Base-by-base conservation (phyloP, 1,140 invertebrate species). In the Cyphomyrmex costatus region DNA sequence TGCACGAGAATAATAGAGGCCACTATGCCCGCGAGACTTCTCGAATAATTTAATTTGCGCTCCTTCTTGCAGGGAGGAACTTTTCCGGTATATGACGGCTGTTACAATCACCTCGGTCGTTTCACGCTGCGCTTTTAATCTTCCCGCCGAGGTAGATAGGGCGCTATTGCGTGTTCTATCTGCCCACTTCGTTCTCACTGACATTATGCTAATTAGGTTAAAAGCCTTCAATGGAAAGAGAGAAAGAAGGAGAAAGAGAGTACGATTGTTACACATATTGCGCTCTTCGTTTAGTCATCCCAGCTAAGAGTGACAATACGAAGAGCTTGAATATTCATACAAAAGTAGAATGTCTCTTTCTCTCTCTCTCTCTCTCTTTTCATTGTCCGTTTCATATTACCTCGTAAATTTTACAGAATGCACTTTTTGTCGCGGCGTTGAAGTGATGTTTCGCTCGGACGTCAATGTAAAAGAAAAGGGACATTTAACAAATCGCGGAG, bases 121-220 rank as follows among this genome's bases (percentile, higher is more conserved):
- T 63, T 78, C 16, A 63, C 36, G 61, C 51, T 68, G 30, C 46
- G 42, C 65, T 80, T 80, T 80, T 80, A 70, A 80, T 80, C 46
- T 80, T 53, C n/a, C 21, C 49, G 12, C 16, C 46, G 16, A 36
- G 46, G n/a, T 58, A 68, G 46, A 68, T 53, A 21, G 61, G 61
- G 12, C 63, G 77, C 63, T 70, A 80, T 80, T 70, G 77, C 77
- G 77, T 68, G 77, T 80, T 53, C 77, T 53, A 80, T 70, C 63
- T 42, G n/a, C 46, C 70, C 77, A 53, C 65, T 53, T 80, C 61
- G 46, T 68, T 70, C 21, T 33, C 63, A 16, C 63, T 70, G 30
- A 80, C 46, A 53, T 80, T 80, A 80, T 80, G 77, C 49, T 68
- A 80, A 80, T 80, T 80, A 53, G 63, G 77, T 80, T 80, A 68